Percentiles rank a stretch among this genome's conserved stretches.
phyloP scores from a whole-genome alignment of 2,797 vertebrate genomes.

The Lepus townsendii region DNA sequence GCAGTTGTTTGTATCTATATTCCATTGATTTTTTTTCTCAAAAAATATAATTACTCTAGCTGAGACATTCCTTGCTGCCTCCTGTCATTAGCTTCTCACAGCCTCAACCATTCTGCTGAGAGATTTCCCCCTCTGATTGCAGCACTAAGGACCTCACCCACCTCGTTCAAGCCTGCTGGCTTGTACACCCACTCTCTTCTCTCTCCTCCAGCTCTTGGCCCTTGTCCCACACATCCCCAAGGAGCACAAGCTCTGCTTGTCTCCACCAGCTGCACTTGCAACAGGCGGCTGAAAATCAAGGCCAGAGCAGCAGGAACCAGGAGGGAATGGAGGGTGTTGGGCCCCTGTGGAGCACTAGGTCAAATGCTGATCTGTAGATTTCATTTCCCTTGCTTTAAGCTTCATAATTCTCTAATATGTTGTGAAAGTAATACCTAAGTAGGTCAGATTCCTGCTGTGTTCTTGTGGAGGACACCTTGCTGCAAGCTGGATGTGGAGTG shows the following conservation, averaged over 20 bases:
- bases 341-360: slow-evolving; percentile 54
- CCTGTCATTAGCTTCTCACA: slow-evolving; percentile 56
- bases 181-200: neutral
- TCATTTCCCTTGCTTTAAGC: slow-evolving; percentile 79
- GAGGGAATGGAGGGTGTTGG: neutral
- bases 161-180: neutral
- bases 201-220: neutral
- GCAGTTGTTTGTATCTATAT: slow-evolving; percentile 66
- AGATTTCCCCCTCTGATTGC: slow-evolving; percentile 56
- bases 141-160: slow-evolving; percentile 45
- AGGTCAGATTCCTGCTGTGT: slow-evolving; percentile 74
- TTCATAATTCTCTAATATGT: slow-evolving; percentile 73
- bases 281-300: slow-evolving; percentile 82
- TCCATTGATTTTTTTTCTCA: slow-evolving; percentile 29
- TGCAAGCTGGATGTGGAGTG: slow-evolving; percentile 81
- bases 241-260: slow-evolving; percentile 16
- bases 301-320: slow-evolving; percentile 26
- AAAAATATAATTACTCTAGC: slow-evolving; percentile 73
- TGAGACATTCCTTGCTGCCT: slow-evolving; percentile 33
- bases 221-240: slow-evolving; percentile 53
- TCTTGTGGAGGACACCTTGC: slow-evolving; percentile 61
- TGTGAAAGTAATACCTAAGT: slow-evolving; percentile 83
- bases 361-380: slow-evolving; percentile 66
- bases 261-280: slow-evolving; percentile 30
- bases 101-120: neutral